These are phyloP conservation scores for Anseranas semipalmata DNA, from an alignment of 2,113 vertebrate genomes.

Conservation along the genomic window DNA sequence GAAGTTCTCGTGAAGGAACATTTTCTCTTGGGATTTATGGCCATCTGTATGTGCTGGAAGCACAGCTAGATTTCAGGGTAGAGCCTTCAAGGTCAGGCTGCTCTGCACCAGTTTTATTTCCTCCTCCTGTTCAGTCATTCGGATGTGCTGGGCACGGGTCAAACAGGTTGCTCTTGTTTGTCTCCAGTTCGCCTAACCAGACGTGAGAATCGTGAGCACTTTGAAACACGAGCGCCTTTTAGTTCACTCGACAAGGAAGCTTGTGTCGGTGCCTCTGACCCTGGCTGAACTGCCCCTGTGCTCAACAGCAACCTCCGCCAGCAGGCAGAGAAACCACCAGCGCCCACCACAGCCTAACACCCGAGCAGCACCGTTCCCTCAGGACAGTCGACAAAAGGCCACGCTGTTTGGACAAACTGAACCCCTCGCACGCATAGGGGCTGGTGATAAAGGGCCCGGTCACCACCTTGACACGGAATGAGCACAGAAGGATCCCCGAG, in stretches of 20 bases:
- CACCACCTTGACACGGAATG: fast-evolving
- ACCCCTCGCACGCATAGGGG: fast-evolving
- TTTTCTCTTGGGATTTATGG: neutral
- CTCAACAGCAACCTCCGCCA: neutral
- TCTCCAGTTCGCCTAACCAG: neutral
- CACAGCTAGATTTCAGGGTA: neutral
- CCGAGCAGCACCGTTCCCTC: fast-evolving
- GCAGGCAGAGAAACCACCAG: neutral
- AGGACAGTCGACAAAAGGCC: fast-evolving
- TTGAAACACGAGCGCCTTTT: neutral
- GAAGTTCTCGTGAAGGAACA: neutral
- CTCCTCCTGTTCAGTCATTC: neutral
- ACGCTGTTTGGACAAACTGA: fast-evolving
- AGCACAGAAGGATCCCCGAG: fast-evolving
- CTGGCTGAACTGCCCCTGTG: neutral
- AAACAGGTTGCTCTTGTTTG: neutral
- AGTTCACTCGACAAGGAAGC: neutral
- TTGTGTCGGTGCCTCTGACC: neutral
- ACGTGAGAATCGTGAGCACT: neutral
- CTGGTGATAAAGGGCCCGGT: fast-evolving
- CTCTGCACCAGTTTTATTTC: neutral
- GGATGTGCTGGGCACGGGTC: neutral
- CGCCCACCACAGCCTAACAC: fast-evolving
- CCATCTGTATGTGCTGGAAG: neutral
- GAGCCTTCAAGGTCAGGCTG: neutral